Percentiles rank a stretch among this genome's conserved stretches.
Evolutionary conservation across 2,888 invertebrate genomes (phyloP).

Genomic region (Hedya salicella): DNA sequence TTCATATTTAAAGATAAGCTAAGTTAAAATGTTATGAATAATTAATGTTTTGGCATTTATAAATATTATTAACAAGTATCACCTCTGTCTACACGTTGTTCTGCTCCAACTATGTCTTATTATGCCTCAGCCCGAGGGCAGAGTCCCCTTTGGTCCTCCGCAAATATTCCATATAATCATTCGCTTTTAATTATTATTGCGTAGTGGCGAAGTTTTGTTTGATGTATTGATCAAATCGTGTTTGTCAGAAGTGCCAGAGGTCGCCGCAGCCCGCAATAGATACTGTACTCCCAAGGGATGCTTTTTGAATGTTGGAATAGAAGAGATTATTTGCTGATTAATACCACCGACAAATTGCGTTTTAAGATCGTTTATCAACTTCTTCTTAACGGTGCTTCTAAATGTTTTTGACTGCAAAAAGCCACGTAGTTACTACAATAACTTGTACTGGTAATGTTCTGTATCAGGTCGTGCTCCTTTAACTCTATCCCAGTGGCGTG

Average conservation of each 20-base stretch:
- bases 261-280: conserved; percentile 75
- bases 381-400: too few relatives aligned
- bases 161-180: conserved; percentile 84
- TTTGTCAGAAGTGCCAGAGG: conserved; percentile 77
- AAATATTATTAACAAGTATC: neutral
- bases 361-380: neutral
- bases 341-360: conserved; percentile 10
- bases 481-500: too few relatives aligned
- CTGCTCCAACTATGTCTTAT: conserved; percentile 54
- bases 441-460: too few relatives aligned
- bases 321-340: conserved; percentile 44
- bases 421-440: too few relatives aligned
- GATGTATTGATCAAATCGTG: conserved; percentile 84
- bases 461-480: too few relatives aligned
- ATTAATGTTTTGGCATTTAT: neutral
- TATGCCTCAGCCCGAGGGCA: conserved; percentile 38
- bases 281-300: conserved; percentile 60
- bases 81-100: conserved; percentile 18
- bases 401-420: too few relatives aligned
- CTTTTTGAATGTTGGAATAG: conserved; percentile 46
- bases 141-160: conserved; percentile 73
- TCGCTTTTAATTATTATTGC: conserved; percentile 85
- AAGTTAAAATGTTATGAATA: neutral
- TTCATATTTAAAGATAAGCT: too few relatives aligned
- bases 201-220: conserved; percentile 80